Conservation (phyloP, 2,113 vertebrate genomes). For the Elachura formosa region DNA sequence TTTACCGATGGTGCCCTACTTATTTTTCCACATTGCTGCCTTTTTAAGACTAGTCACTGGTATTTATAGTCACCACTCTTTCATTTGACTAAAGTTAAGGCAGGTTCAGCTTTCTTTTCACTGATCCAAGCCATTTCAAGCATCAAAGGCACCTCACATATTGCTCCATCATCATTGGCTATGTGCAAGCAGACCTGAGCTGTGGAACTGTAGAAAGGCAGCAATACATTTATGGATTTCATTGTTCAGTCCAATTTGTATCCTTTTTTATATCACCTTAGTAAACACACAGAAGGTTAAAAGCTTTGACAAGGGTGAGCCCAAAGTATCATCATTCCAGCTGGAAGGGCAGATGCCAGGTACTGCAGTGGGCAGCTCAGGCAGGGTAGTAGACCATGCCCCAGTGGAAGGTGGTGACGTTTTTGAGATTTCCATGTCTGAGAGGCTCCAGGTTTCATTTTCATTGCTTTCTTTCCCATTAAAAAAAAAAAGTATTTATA, state of each 20-base stretch:
- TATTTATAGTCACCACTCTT: constrained; percentile 14
- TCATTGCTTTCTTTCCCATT: neutral
- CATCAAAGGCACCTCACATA: neutral
- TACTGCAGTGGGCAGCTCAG: neutral
- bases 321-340: neutral
- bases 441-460: neutral
- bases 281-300: neutral
- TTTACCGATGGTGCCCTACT: neutral
- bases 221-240: neutral
- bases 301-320: neutral
- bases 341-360: neutral
- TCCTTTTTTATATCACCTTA: neutral
- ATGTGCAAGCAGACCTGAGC: neutral
- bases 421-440: neutral
- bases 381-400: neutral
- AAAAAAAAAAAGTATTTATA: neutral
- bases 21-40: neutral
- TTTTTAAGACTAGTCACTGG: neutral
- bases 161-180: neutral
- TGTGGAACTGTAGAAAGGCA: neutral
- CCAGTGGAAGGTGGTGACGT: accelerated
- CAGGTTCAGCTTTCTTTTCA: neutral
- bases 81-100: neutral
- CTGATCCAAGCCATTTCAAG: neutral
- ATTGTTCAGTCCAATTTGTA: neutral